A percentile compares a stretch with the other conserved stretches of the same genome.
These are phyloP conservation scores for Caenorhabditis parvicauda DNA, from an alignment of 2,888 invertebrate species.

Conservation along the genomic window DNA sequence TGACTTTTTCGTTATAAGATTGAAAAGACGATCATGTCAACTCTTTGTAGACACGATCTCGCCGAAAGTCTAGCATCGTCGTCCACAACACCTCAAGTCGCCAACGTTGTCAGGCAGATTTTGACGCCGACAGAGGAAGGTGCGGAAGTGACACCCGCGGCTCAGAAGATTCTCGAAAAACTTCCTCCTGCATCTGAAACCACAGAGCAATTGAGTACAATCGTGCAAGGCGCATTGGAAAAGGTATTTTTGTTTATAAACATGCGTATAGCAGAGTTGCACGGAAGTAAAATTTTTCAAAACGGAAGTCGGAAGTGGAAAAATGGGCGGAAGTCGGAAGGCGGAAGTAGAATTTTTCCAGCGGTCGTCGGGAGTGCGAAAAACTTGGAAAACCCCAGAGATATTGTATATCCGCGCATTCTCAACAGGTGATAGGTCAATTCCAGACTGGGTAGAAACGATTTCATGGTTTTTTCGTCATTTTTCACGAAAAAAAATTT, in stretches of 20 bases:
- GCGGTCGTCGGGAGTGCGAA: too few relatives aligned
- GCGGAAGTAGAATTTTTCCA: too few relatives aligned
- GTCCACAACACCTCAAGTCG: conserved; percentile 9
- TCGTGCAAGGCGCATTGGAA: conserved; percentile 14
- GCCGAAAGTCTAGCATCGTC: conserved; percentile 8
- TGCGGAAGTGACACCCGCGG: conserved; percentile 10
- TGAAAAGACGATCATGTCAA: neutral
- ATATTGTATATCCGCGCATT: too few relatives aligned
- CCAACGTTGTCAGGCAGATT: conserved; percentile 9
- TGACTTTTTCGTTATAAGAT: too few relatives aligned
- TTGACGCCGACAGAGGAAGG: conserved; percentile 22
- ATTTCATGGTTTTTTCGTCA: too few relatives aligned
- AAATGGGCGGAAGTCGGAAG: too few relatives aligned
- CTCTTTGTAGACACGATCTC: neutral
- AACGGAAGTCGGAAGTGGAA: too few relatives aligned
- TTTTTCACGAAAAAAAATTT: too few relatives aligned
- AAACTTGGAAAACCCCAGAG: too few relatives aligned
- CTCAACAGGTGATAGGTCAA: too few relatives aligned
- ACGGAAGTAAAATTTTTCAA: too few relatives aligned
- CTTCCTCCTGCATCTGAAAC: conserved; percentile 2
- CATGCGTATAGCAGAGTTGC: conserved; percentile 3
- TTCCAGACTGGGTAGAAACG: too few relatives aligned
- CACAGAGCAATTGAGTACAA: conserved; percentile 11
- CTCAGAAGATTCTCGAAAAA: conserved; percentile 16
- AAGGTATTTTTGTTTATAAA: conserved; percentile 9